Percentiles rank a stretch among this genome's conserved stretches.
These are phyloP conservation scores for Recurvirostra avosetta DNA, from an alignment of 2,113 vertebrate genomes.

Conservation along the genomic window DNA sequence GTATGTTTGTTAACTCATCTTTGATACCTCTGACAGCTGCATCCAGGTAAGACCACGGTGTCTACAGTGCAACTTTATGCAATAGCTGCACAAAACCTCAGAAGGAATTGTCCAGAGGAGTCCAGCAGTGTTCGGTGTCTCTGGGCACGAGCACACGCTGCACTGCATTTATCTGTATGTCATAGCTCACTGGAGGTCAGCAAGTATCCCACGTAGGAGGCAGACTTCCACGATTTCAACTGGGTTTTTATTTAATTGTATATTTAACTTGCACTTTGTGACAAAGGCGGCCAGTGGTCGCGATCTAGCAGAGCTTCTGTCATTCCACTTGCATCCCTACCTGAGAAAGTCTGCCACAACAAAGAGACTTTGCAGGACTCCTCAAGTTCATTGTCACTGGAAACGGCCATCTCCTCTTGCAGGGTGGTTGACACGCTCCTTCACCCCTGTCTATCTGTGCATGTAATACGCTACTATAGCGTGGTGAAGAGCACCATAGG, in stretches of 20 bases:
- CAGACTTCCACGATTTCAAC: neutral
- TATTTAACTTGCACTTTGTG: neutral
- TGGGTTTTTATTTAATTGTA: neutral
- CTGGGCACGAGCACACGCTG: neutral
- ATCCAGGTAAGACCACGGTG: fast-evolving
- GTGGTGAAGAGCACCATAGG: neutral
- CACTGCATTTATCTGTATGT: too few relatives aligned
- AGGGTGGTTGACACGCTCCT: neutral
- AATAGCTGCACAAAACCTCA: neutral
- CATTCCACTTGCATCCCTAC: neutral
- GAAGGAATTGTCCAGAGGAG: neutral
- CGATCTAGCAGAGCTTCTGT: neutral
- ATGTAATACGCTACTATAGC: fast-evolving
- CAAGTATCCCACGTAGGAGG: neutral
- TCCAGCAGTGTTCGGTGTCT: neutral
- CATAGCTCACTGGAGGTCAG: neutral
- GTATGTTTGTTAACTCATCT: neutral
- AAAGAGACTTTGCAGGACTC: neutral
- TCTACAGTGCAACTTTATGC: neutral
- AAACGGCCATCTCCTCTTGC: neutral
- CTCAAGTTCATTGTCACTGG: fast-evolving
- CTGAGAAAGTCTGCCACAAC: neutral
- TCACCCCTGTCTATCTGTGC: neutral
- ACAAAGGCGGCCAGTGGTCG: neutral
- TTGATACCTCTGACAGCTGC: neutral